Evolutionary conservation across 2,113 vertebrate species (phyloP).

Genomic region (Oreochromis niloticus): DNA sequence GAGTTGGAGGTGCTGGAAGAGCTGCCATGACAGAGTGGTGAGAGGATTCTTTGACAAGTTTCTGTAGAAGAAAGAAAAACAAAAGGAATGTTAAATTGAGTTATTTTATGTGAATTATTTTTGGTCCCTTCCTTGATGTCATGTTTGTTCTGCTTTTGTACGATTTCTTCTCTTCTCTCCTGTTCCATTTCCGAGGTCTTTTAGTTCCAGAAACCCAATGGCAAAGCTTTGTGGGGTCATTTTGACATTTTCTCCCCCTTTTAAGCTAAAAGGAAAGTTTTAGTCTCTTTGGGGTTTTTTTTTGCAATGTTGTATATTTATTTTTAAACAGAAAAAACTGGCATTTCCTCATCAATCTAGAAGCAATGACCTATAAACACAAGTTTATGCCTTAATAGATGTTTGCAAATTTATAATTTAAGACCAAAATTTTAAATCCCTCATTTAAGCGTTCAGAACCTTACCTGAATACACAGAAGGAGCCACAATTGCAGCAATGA

Average conservation of each 20-base stretch:
- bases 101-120: not conserved
- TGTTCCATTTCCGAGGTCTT: not conserved
- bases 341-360: not conserved
- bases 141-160: not conserved
- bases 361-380: not conserved
- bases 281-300: not conserved
- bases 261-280: not conserved
- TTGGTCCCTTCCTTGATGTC: not conserved
- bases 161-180: not conserved
- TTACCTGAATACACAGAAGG: not conserved
- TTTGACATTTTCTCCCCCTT: not conserved
- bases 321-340: not conserved
- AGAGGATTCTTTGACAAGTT: conserved; percentile 96
- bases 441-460: not conserved
- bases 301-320: not conserved
- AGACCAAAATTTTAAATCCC: not conserved
- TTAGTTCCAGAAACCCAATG: not conserved
- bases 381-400: not conserved
- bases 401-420: not conserved
- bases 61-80: conserved; percentile 69
- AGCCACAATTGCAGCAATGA: not conserved
- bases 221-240: not conserved
- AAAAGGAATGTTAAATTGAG: conserved; percentile 9
- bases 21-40: conserved; percentile 92
- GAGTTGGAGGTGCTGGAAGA: conserved; percentile 94